Base-by-base conservation (phyloP, 2,113 vertebrate species). In the Trogon surrucura region DNA sequence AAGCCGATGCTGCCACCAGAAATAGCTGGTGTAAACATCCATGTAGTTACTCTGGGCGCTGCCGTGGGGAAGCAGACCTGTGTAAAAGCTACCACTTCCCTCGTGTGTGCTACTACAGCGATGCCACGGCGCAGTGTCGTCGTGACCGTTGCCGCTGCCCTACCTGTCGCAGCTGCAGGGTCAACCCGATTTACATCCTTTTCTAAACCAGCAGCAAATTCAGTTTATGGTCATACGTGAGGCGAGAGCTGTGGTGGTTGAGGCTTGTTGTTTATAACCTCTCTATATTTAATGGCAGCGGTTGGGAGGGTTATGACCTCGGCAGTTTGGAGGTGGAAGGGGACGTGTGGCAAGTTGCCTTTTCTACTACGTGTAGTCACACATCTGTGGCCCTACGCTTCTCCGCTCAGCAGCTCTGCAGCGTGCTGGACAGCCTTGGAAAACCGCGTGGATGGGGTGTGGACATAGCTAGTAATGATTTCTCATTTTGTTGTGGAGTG, bases 101-200 rank as follows among this genome's bases (percentile, higher is more conserved):
- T 15, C 16, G 7, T 29, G 16, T 36, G 57, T 27, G 32, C 38
- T 36, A n/a, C 19, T n/a, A 27, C 45, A 27, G n/a, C 0, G 2
- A 6, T 32, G n/a, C 53, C 44, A 10, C 0, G 0, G 54, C 6
- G 11, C 30, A 15, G 29, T 56, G 54, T 18, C 5, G 2, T 48
- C 18, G 41, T 26, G 50, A 7, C 45, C 65, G 1, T 34, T 21
- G 29, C 19, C 6, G 0, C 16, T 60, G 25, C 51, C 44, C 77
- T 27, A 19, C 44, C 48, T 70, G 19, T 45, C 1, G 0, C n/a
- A 11, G 2, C 32, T 56, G 81, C 48, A 41, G 47, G 41, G 48
- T 4, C 2, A 2, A 2, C 6, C 23, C 2, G 12, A 20, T 30
- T 60, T 21, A 13, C 13, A 26, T 5, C 15, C 16, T 12, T 20